A percentile compares a stretch with the other conserved stretches of the same genome.
Conservation (phyloP, 2,113 vertebrate genomes). For the Sclerurus mexicanus region DNA sequence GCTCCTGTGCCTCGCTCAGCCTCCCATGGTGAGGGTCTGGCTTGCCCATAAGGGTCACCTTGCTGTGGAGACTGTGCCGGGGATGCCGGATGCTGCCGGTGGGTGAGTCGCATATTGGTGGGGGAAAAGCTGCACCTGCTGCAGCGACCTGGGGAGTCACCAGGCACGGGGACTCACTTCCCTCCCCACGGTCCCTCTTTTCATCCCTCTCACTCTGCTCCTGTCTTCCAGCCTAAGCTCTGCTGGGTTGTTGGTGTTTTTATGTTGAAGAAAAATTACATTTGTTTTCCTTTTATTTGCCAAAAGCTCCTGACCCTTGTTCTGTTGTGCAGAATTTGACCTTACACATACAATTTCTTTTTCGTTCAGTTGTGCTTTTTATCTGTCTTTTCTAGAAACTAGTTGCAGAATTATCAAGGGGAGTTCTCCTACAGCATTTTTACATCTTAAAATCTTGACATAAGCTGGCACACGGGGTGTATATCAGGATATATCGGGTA, state of each 20-base stretch:
- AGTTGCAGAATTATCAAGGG: background rate
- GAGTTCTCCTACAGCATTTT: background rate
- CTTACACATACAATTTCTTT: fast-evolving
- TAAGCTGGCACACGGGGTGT: background rate
- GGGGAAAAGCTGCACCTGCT: background rate
- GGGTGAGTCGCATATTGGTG: fast-evolving
- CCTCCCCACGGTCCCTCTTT: fast-evolving
- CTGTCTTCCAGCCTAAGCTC: background rate
- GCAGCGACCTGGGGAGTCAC: background rate
- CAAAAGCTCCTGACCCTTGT: background rate
- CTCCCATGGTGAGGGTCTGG: fast-evolving
- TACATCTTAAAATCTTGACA: background rate
- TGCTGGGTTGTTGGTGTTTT: background rate
- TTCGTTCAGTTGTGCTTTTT: background rate
- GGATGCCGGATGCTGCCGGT: fast-evolving
- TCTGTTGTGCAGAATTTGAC: background rate
- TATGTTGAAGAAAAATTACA: background rate
- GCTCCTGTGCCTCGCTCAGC: background rate
- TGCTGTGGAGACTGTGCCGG: fast-evolving
- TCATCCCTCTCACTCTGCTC: background rate
- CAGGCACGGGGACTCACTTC: fast-evolving
- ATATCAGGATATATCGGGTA: background rate
- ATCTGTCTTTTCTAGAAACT: background rate
- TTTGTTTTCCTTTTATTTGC: background rate
- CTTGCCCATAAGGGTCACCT: background rate